phyloP scores from a whole-genome alignment of 2,113 vertebrate species.

The Propithecus coquereli region DNA sequence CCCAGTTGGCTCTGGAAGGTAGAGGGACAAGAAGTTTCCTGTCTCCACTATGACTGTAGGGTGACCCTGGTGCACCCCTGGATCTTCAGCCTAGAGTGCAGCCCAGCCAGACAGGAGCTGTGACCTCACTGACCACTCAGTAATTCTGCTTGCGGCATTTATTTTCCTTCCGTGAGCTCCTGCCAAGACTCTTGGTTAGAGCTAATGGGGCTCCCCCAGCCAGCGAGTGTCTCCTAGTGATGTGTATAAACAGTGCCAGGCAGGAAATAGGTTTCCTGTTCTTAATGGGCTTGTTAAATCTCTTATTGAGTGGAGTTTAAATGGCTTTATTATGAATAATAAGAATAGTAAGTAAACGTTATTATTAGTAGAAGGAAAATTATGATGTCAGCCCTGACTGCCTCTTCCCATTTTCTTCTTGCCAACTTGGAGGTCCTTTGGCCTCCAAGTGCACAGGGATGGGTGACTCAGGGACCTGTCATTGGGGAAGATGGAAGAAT shows the following conservation, averaged over 20 bases:
- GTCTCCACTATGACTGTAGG: neutral
- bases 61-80: neutral
- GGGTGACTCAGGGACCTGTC: neutral
- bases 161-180: conserved; percentile 38
- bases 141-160: conserved; percentile 49
- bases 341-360: conserved; percentile 33
- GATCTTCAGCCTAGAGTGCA: neutral
- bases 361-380: neutral
- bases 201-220: conserved; percentile 52
- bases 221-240: conserved; percentile 51
- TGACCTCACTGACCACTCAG: conserved; percentile 35
- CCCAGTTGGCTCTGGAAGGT: neutral
- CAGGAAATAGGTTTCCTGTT: conserved; percentile 65
- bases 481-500: neutral
- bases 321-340: conserved; percentile 53
- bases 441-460: neutral
- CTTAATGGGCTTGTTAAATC: conserved; percentile 67
- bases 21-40: neutral
- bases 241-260: conserved; percentile 50
- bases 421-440: neutral
- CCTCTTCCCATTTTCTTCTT: neutral
- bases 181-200: conserved; percentile 65
- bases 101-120: neutral
- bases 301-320: conserved; percentile 52
- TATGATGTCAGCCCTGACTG: neutral